Percentiles rank a stretch among this genome's conserved stretches.
Evolutionary conservation across 2,113 vertebrate genomes (phyloP).

Genomic region (Peromyscus californicus): DNA sequence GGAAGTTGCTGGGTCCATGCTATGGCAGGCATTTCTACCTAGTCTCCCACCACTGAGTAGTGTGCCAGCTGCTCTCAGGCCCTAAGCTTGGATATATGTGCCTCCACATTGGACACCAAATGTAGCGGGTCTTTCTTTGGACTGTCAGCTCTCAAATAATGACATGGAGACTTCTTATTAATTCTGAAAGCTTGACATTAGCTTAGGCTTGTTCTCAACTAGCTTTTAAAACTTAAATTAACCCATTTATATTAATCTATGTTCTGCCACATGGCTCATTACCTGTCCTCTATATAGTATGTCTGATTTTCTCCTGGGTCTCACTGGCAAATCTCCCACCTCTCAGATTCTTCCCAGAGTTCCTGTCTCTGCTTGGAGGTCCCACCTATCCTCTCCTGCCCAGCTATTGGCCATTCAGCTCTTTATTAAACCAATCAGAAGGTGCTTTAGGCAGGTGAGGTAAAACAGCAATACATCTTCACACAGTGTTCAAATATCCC

Average conservation of each 20-base stretch:
- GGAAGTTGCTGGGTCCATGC: background rate
- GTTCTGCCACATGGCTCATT: background rate
- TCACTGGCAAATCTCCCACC: too few species aligned
- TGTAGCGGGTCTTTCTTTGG: background rate
- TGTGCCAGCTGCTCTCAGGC: background rate
- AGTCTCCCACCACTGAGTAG: background rate
- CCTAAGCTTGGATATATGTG: background rate
- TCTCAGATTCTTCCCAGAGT: background rate
- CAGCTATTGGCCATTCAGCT: background rate
- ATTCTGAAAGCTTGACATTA: background rate
- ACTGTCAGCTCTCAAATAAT: background rate
- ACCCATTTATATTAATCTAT: background rate
- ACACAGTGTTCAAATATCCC: background rate
- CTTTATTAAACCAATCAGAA: background rate
- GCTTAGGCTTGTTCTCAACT: background rate
- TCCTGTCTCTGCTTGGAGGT: background rate
- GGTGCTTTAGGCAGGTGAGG: background rate
- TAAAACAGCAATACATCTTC: background rate
- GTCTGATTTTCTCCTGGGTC: background rate
- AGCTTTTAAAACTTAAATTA: background rate
- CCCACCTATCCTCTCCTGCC: background rate
- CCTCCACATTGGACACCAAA: background rate
- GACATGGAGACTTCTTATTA: background rate
- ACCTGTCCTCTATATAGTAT: background rate
- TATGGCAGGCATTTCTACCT: background rate